Percentiles rank a stretch among this genome's conserved stretches.
Conservation (phyloP, 2,888 invertebrate species). For the Cabera pusaria region DNA sequence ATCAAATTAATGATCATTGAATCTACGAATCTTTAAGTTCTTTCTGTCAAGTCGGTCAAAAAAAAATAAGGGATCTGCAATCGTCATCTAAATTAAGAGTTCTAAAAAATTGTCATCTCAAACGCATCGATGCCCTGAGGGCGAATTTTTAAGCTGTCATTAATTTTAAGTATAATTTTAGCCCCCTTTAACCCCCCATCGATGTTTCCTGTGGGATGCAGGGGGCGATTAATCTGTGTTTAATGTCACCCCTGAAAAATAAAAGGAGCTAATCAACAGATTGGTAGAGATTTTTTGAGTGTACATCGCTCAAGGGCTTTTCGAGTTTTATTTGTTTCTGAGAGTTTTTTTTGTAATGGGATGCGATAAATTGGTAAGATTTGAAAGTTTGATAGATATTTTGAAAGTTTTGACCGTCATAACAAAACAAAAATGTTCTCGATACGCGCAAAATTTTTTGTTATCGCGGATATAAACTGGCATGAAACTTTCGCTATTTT, state of each 20-base stretch:
- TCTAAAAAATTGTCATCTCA: conserved; percentile 38
- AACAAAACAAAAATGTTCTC: no score
- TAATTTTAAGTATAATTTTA: conserved; percentile 67
- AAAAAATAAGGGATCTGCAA: no score
- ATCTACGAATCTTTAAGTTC: no score
- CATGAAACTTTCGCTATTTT: no score
- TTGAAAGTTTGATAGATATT: no score
- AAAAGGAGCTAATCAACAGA: conserved; percentile 80
- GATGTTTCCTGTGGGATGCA: conserved; percentile 53
- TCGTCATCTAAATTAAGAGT: conserved; percentile 30
- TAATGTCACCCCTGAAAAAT: conserved; percentile 74
- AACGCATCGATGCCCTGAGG: conserved; percentile 49
- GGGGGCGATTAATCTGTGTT: conserved; percentile 76
- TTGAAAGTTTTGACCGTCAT: no score
- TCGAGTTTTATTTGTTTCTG: conserved; percentile 34
- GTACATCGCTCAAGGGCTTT: conserved; percentile 43
- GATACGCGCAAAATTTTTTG: no score
- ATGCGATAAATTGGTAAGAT: no score
- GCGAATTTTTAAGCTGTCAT: conserved; percentile 72
- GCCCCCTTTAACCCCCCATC: conserved; percentile 44
- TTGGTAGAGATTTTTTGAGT: conserved; percentile 61
- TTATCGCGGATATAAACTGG: no score
- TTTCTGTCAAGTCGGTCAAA: no score
- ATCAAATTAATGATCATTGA: no score
- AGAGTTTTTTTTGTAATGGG: no score